Evolutionary conservation across 2,888 invertebrate genomes (phyloP), one percentile per base, ranked within the genome.

Genomic region (Heliconius charithonia): DNA sequence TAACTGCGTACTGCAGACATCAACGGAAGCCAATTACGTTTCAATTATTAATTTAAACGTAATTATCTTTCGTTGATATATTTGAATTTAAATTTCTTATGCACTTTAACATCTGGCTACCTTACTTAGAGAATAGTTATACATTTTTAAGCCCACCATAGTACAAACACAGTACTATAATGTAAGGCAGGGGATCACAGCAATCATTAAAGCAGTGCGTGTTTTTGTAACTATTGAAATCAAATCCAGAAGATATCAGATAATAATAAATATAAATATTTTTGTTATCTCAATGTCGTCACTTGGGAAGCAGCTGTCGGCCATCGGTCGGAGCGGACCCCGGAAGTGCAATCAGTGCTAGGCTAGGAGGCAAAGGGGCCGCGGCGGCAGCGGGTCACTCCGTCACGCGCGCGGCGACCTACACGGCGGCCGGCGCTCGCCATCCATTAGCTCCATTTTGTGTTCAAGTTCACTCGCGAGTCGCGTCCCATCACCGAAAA

Each of bases 401-500:
- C 91, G 92, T 88, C 92, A 91, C 90, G 89, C 90, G 90, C 90
- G 89, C 90, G 90, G 90, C 92, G 92, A 90, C 91, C 91, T 91
- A 92, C 88, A 91, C 89, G 87, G 88, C 87, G 89, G 88, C 4
- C 70, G 45, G 72, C 74, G 63, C 45, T 87, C 86, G 90, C 91
- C 89, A 91, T 90, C 93, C 93, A 93, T 93, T 93, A 92, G 92
- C 92, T 93, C 88, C 88, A 89, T 88, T 93, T 92, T 91, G 92
- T 94, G 93, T 93, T 94, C 94, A 94, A 94, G 94, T 94, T 94
- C 93, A 94, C 89, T 92, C 91, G 92, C 92, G 93, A 94, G 89
- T 92, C 91, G 92, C 92, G 93, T 92, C 93, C 94, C 93, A 94
- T 94, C 93, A 94, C 94, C 94, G 90, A 94, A 95, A 94, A 95